Base-by-base conservation (phyloP, 2,888 invertebrate genomes). In the Fragum sueziense region DNA sequence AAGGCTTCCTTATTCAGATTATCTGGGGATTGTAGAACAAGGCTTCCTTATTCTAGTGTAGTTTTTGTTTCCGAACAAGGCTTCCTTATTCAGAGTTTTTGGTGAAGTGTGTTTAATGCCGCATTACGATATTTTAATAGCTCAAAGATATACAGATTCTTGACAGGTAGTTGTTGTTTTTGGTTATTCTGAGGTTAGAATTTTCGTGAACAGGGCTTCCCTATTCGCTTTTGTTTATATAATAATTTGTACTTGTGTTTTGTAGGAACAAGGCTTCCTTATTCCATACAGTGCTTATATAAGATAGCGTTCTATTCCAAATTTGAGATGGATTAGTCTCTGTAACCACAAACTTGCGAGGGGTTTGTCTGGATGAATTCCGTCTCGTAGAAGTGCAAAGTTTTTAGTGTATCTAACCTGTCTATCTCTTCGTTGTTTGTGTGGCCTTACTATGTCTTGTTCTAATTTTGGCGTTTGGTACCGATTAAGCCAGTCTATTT, bases 21-120 rank as follows among this genome's bases (percentile, higher is more conserved):
- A 9, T 37, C 14, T 14, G 6, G 37, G 6, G 7, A 9, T 37
- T 37, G 37, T 25, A 54, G 54, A 54, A 54, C 54, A 54, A 6
- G 54, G 54, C 54, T 54, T 54, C 54, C 54, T 22, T 54, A 54
- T 54, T n/a, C 54, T 25, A 22, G 4, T 54, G 54, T 54, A n/a
- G 20, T 20, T 54, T 54, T 11, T 54, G 25, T 54, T 54, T 54
- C 22, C 22, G 54, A 54, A 54, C 54, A 54, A 6, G 54, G 54
- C 54, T 54, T 54, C 54, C 54, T 22, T 54, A 54, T 54, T 54
- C 22, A 22, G n/a, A n/a, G n/a, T n/a, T n/a, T n/a, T n/a, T n/a
- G n/a, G n/a, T n/a, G n/a, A n/a, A n/a, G n/a, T n/a, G n/a, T n/a
- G n/a, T n/a, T n/a, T n/a, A n/a, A n/a, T n/a, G n/a, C n/a, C n/a